Evolutionary conservation across 2,888 invertebrate species (phyloP), one percentile per base, ranked within the genome.

Genomic region (Biston betularia): DNA sequence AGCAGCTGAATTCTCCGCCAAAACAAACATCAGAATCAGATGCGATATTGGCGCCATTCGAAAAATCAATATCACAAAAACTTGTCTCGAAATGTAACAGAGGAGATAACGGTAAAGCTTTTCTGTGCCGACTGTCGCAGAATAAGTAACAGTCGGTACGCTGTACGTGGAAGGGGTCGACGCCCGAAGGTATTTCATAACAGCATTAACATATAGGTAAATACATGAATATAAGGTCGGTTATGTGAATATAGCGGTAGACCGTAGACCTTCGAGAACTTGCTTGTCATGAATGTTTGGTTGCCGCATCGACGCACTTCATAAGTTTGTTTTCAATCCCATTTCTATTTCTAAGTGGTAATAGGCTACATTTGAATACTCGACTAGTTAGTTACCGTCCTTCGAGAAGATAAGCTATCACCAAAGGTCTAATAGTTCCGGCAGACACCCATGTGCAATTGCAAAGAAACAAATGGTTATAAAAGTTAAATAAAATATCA

Each of bases 71-170:
- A 69, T 63, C 64, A 63, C 53, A 71, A 73, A 69, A 71, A 71
- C 69, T 67, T 48, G 72, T 66, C 66, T 74, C 59, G 67, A 70
- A 70, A 69, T 66, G 68, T 70, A 69, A 48, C 64, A 64, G 64
- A 34, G 49, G 12, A 55, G 40, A 14, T 74, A 72, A 70, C 70
- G 73, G 71, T 50, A 50, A 50, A 50, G n/a, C 11, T 11, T 44
- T 64, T 44, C 55, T 55, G 65, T 59, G 65, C 59, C 50, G 8
- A 12, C 50, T n/a, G 50, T 33, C 42, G 24, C 54, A 42, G 42
- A 42, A 42, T 24, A 42, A 6, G 7, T 9, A 6, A 14, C 10
- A 53, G 15, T n/a, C 10, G 38, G 10, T 15, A n/a, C 53, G 38
- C n/a, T 42, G 61, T 57, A 52, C 45, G 38, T 56, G 56, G 44